These are phyloP conservation scores for Mionectes macconnelli DNA, from an alignment of 2,113 vertebrate genomes.

Conservation along the genomic window DNA sequence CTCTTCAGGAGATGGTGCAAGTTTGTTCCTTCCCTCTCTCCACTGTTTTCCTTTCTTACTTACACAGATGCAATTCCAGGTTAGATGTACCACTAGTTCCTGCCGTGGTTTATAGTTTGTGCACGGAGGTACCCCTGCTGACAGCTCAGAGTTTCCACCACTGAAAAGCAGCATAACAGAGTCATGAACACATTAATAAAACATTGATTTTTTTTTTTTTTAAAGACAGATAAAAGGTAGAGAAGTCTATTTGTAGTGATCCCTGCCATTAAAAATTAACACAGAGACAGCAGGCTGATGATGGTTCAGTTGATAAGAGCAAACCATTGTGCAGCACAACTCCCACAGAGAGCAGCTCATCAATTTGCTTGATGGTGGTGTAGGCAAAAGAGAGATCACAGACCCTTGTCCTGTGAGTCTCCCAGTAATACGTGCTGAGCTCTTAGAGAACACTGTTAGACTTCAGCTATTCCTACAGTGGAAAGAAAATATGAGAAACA, in stretches of 20 bases:
- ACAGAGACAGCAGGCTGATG: neutral
- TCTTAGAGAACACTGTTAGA: neutral
- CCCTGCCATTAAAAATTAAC: constrained; percentile 40
- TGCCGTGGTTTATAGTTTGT: neutral
- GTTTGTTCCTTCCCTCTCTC: neutral
- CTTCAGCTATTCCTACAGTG: neutral
- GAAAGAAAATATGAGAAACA: neutral
- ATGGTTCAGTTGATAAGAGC: neutral
- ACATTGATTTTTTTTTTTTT: neutral
- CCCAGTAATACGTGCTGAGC: neutral
- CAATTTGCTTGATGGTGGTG: neutral
- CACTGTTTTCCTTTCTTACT: neutral
- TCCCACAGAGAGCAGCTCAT: neutral
- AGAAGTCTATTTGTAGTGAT: neutral
- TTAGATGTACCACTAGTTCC: neutral
- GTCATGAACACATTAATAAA: constrained; percentile 30
- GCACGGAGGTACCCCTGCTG: neutral
- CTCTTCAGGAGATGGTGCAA: neutral
- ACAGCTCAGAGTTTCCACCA: neutral
- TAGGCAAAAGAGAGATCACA: neutral
- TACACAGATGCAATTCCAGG: neutral
- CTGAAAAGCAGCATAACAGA: neutral
- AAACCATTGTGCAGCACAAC: neutral
- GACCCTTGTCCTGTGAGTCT: neutral
- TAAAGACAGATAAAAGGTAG: constrained; percentile 29